Conservation (phyloP, 2,888 invertebrate species). For the Cremastinae sp. region DNA sequence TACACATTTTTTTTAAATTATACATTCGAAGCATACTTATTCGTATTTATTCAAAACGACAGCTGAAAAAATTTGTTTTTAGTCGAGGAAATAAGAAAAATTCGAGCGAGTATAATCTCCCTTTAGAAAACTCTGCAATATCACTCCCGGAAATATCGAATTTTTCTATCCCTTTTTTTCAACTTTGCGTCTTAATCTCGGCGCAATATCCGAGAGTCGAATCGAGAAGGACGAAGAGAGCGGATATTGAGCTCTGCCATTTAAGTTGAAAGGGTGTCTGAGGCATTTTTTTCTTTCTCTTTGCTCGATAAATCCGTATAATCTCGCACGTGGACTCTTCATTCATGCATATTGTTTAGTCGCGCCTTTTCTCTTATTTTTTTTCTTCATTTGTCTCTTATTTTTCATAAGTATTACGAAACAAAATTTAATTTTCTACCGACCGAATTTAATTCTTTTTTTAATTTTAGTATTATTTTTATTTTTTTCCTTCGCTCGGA, state of each 20-base stretch:
- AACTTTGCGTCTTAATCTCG: background rate
- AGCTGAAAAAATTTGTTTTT: background rate
- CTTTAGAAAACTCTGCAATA: constrained; percentile 51
- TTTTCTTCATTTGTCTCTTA: background rate
- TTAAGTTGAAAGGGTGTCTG: constrained; percentile 44
- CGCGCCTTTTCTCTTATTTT: constrained; percentile 24
- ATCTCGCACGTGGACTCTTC: constrained; percentile 33
- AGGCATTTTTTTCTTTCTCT: background rate
- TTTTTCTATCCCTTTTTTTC: constrained; percentile 9
- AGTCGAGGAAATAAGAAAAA: background rate
- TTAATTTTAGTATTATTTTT: background rate
- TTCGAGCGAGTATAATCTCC: constrained; percentile 36
- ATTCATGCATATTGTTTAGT: constrained; percentile 29
- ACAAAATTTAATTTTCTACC: background rate
- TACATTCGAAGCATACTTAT: background rate
- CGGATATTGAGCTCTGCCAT: constrained; percentile 38
- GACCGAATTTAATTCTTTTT: background rate
- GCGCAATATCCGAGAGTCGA: constrained; percentile 39
- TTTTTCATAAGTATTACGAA: background rate
- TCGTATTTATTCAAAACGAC: background rate
- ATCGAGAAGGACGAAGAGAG: constrained; percentile 1
- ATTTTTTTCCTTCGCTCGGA: background rate
- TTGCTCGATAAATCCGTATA: background rate
- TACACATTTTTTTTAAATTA: too few relatives aligned
- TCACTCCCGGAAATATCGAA: constrained; percentile 50